Base-by-base conservation (phyloP, 2,888 invertebrate species). In the Oeneis ivallda region DNA sequence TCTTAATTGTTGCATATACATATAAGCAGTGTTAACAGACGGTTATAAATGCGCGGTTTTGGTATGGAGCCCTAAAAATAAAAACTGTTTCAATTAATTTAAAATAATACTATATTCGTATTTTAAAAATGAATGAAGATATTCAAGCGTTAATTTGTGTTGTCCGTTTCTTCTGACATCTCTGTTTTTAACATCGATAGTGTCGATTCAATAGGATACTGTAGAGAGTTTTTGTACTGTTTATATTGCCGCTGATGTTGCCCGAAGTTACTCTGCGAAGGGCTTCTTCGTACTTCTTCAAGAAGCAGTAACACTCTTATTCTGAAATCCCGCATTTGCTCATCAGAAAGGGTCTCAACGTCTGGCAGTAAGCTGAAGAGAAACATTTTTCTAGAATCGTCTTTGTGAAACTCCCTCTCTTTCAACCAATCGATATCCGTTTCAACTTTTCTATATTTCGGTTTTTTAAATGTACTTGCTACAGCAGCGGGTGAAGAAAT, bases 251-350 rank as follows among this genome's bases (percentile, higher is more conserved):
- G 17, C 11, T 54, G 37, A 15, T 54, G 54, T 39, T 15, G 37
- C 15, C 54, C 37, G 8, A 53, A 15, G 4, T 32, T 53, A 37
- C n/a, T 53, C 19, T 43, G 41, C 41, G 57, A 32, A 7, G 57
- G 43, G 32, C 43, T 32, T 43, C n/a, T 26, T n/a, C 26, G 57
- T 43, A 57, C 43, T 9, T 57, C 57, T 43, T 57, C 57, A 13
- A 57, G 43, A 10, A 57, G 43, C 15, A 57, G n/a, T 15, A 57
- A 1, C 57, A 57, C 57, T n/a, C 19, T 41, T 26, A 57, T 57
- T 43, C 57, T 13, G 13, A 57, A 57, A 8, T 57, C 43, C 26
- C 57, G 57, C 57, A 57, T 57, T 43, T 57, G 57, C 15, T 57
- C 43, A 9, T 57, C 57, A 1, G 57, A 43, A n/a, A 57, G 43